Conservation (phyloP, 2,888 invertebrate genomes). For the Phania funesta region DNA sequence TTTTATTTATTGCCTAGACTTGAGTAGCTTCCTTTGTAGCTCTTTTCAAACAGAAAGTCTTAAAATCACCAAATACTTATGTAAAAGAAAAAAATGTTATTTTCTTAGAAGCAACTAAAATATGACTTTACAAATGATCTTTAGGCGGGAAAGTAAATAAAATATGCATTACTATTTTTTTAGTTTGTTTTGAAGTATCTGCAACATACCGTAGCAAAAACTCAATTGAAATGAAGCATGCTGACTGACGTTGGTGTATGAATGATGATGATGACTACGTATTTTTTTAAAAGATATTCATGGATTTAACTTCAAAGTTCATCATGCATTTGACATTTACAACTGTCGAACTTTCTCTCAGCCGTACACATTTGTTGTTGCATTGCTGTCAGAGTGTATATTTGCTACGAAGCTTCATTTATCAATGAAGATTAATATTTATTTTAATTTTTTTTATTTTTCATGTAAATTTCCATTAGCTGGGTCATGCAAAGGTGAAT, state of each 20-base stretch:
- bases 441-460: background rate
- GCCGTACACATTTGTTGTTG: slow-evolving; percentile 14
- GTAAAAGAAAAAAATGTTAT: background rate
- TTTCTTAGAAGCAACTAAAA: slow-evolving; percentile 29
- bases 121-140: slow-evolving; percentile 24
- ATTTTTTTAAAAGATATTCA: slow-evolving; percentile 36
- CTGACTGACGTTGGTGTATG: slow-evolving; percentile 1
- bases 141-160: slow-evolving; percentile 26
- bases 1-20: background rate
- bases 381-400: slow-evolving; percentile 15
- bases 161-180: background rate
- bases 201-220: background rate
- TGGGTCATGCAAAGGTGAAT: slow-evolving; percentile 46
- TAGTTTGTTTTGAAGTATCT: background rate
- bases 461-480: slow-evolving; percentile 10
- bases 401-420: slow-evolving; percentile 7
- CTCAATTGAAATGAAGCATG: slow-evolving; percentile 37
- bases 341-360: slow-evolving; percentile 55
- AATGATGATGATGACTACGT: slow-evolving; percentile 30
- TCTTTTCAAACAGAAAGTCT: background rate
- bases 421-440: slow-evolving; percentile 37
- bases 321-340: slow-evolving; percentile 55
- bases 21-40: background rate
- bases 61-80: background rate
- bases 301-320: slow-evolving; percentile 39